Base-by-base conservation (phyloP, 1,140 invertebrate species). In the Portunus trituberculatus region DNA sequence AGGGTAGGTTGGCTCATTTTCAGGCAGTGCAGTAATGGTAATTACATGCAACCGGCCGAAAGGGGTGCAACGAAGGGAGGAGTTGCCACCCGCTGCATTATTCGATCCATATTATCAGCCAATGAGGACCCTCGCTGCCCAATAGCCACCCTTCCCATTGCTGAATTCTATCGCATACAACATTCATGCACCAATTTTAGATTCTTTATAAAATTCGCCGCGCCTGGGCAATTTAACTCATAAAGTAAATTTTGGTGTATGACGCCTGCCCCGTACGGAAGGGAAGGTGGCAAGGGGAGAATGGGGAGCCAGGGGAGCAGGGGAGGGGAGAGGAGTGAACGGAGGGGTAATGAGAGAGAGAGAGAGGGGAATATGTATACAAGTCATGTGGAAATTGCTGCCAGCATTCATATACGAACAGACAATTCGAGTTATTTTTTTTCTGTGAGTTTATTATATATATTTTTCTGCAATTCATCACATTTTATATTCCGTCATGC, bases 381-480 rank as follows among this genome's bases (percentile, higher is more conserved):
- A 95, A 95, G 94, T 95, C 94, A 95, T 95, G 94, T 95, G 94
- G 94, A 95, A 95, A 95, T 92, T 92, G 94, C 94, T 92, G 94
- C 39, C 94, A 95, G 46, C 94, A 82, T 92, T 92, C 94, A 95
- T 95, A 95, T 95, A 95, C 82, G 94, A 95, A 89, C 94, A 95
- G 94, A 95, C 94, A 95, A 95, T 95, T 95, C 94, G 89, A 84
- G 88, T 86, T 29, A 88, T 93, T 93, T 93, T 29, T 93, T 93
- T 93, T 93, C 1, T 76, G 67, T 59, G 52, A 4, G 52, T 39
- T 39, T 39, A 39, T 39, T 39, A 39, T 39, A 39, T 39, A 39
- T 39, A 59, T 76, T 7, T 91, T 67, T 95, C 91, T 95, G 86
- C 90, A 87, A 95, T 92, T 90, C 94, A 88, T 95, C 91, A 95